Evolutionary conservation across 1,140 invertebrate species (phyloP), one percentile per base, ranked within the genome.

Genomic region (Drosophila simulans): DNA sequence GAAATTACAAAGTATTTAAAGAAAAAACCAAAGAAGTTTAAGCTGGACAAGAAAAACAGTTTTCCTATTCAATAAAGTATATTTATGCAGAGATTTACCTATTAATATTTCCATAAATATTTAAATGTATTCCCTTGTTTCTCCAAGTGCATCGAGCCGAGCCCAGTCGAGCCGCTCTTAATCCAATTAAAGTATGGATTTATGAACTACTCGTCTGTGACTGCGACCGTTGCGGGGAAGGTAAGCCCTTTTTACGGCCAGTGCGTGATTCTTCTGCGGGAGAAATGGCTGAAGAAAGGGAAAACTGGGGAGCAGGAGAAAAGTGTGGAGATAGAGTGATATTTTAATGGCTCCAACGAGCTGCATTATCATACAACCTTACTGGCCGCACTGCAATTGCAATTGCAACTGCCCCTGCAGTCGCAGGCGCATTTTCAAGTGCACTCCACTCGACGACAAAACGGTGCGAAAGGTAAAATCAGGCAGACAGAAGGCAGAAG

Each of bases 161-260:
- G 73, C 53, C 76, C 80, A 83, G 68, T 69, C 69, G 65, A 71
- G 77, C 82, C 80, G 75, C 73, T 77, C 80, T 81, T 88, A 90
- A 90, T 90, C 88, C 88, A 90, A 91, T 91, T 91, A 81, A 91
- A 78, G 64, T 74, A 70, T 83, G 69, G 84, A 83, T 89, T 84
- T 88, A 88, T 89, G 63, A 72, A 80, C 66, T 72, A 70, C 56
- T 56, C 77, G 37, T 52, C 70, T 73, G 54, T 60, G 55, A 54
- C 66, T 53, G 53, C 35, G 27, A 40, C 46, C 57, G 42, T 59
- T 25, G 51, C 49, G 37, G 64, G 48, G 13, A 55, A 66, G 58
- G 53, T 76, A 72, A 85, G 63, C 71, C 77, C 81, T 64, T 69
- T 85, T 86, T 77, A 73, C 69, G 54, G 72, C 51, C 58, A 58